Conservation (phyloP, 2,113 vertebrate species). For the Lonchura striata region DNA sequence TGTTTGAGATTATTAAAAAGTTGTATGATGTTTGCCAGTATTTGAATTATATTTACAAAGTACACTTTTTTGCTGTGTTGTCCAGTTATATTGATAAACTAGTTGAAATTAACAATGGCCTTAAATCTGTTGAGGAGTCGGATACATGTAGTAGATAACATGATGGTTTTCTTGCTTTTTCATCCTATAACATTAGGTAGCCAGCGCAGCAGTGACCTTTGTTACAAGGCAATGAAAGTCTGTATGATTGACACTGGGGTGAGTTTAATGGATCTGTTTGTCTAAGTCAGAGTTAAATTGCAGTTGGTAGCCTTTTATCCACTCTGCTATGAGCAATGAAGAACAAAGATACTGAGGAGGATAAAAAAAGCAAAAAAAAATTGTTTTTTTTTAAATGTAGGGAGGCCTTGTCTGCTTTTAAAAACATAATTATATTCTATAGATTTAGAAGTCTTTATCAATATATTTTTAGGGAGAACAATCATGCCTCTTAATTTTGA, state of each 20-base stretch:
- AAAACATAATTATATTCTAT: background rate
- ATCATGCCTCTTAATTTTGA: background rate
- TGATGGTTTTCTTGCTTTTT: background rate
- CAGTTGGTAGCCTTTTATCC: conserved; percentile 17
- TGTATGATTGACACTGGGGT: background rate
- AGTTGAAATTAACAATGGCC: background rate
- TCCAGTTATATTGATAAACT: background rate
- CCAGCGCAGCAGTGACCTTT: background rate
- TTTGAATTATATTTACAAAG: background rate
- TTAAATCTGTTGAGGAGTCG: background rate
- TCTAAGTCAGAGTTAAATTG: background rate
- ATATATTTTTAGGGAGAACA: background rate
- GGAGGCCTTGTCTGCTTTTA: background rate
- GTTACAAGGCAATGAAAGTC: background rate
- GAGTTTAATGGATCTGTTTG: conserved; percentile 3
- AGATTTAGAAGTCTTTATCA: background rate
- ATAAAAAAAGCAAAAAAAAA: background rate
- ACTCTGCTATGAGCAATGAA: background rate
- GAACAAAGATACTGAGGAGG: background rate
- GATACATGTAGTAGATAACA: background rate
- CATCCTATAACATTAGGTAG: rapidly evolving
- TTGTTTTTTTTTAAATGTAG: background rate
- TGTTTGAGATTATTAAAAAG: background rate
- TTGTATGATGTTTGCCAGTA: background rate
- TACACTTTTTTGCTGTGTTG: background rate